Base-by-base conservation (phyloP, 2,888 invertebrate genomes). In the Pristionchus japonicus region DNA sequence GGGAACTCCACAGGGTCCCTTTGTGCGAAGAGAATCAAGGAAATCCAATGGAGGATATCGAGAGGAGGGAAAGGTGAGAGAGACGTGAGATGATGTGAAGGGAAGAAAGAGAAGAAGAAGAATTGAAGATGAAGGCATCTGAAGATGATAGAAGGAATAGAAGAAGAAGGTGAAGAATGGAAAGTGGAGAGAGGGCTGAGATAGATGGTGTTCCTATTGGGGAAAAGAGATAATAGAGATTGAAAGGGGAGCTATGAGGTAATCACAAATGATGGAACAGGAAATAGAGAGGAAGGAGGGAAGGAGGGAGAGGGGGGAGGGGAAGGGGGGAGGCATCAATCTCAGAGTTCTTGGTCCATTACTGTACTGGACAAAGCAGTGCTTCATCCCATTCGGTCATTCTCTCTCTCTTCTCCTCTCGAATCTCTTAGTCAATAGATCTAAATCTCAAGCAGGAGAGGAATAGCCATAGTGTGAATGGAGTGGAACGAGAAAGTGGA, bases 11-110 rank as follows among this genome's bases (percentile, higher is more conserved):
- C 94, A 94, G 2, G 92, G 94, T 23, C 91, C 90, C 37, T 89
- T 86, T 9, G 94, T 94, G 13, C 93, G 88, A 37, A 91, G 91
- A n/a, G 90, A 90, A 83, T 94, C 93, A 43, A 94, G 88, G 83
- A 92, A 94, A 88, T 94, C 94, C 34, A 94, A 89, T 1, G 94
- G 94, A 6, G 94, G 94, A 80, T 91, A 94, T 15, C 93, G 85
- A 4, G 93, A 91, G 61, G 91, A 90, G 0, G 93, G 93, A 83
- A 92, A 94, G 1, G 92, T 91, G 23, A 93, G 89, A 15, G 93
- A 88, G 27, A 93, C 89, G 86, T 93, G 93, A 31, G 89, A 82
- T 23, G 52, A 87, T 6, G 31, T 37, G 9, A 70, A n/a, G 11
- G 86, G 86, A 43, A 86, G 34, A 34, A 86, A 86, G 4, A 87